Conservation (phyloP, 2,113 vertebrate genomes). For the Crotalus horridus region DNA sequence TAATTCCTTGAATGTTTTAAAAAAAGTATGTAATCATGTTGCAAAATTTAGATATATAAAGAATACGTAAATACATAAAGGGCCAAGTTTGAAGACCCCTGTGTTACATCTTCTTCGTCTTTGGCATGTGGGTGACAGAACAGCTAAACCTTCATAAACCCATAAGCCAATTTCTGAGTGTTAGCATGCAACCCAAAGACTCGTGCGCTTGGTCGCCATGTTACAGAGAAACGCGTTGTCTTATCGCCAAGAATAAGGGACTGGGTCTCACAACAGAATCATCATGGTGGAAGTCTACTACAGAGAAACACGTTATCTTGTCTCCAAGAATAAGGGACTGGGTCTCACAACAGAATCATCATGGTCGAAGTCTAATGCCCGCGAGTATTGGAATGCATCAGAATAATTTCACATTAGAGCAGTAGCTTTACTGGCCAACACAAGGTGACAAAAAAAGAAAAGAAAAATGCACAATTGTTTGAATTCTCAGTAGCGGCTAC, state of each 20-base stretch:
- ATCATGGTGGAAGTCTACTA: too few relatives aligned
- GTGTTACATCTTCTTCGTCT: neutral
- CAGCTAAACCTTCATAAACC: neutral
- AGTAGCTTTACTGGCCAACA: neutral
- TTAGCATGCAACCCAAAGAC: neutral
- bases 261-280: too few relatives aligned
- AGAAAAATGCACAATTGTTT: neutral
- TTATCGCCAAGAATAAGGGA: neutral
- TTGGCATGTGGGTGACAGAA: neutral
- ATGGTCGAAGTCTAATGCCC: neutral
- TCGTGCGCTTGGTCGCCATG: neutral
- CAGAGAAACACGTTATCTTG: neutral
- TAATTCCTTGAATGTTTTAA: neutral
- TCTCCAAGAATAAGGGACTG: neutral
- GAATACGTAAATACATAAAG: neutral
- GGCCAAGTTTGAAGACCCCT: too few relatives aligned
- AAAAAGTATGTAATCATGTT: conserved; percentile 4
- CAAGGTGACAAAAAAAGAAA: neutral
- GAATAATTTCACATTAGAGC: neutral
- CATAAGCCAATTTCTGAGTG: neutral
- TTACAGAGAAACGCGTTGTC: neutral
- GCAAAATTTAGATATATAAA: neutral
- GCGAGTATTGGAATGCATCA: neutral
- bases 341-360: neutral
- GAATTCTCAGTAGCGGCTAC: neutral